Evolutionary conservation across 2,797 vertebrate genomes (phyloP), one percentile per base, ranked within the genome.

Genomic region (Hapalemur alaotrensis): DNA sequence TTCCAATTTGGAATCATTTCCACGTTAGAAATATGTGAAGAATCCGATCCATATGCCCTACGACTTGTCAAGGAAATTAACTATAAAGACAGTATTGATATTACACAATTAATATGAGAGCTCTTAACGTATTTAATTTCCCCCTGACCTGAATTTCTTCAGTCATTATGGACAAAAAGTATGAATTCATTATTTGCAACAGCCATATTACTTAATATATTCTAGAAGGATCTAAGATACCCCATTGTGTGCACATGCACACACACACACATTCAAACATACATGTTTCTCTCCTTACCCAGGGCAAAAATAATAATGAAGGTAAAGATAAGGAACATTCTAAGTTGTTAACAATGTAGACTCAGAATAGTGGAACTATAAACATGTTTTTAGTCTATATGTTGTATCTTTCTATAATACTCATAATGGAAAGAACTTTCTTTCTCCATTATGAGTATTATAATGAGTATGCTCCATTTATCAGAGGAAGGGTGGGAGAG

Each of bases 171-270:
- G 52, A 93, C 72, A 81, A 93, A 97, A 97, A 90, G 80, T 78
- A 84, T 95, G 72, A 96, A 96, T 96, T 96, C 91, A 95, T 94
- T 96, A 97, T 96, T 97, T 97, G 85, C 95, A 97, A 95, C 85
- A 97, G 91, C 69, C 2, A 4, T 57, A 54, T 35, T 50, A 43
- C 61, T 85, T 91, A 94, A 88, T 80, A 52, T 75, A 90, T 79
- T 96, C 89, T 70, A 84, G 41, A 80, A 90, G 67, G 89, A 89
- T 82, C 9, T 1, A 32, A 95, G 89, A 80, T 35, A 73, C 32
- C 32, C 22, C 17, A 4, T 38, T 18, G 3, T 50, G 20, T 48
- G 86, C 41, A 32, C 50, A 70, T 2, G 25, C 52, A 54, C 35
- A 80, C 30, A 57, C 59, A 63, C 59, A 50, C 1, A 83, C 43